Percentiles rank a stretch among this genome's conserved stretches.
These are phyloP conservation scores for Myotis myotis DNA, from an alignment of 2,797 vertebrate species.

Conservation along the genomic window DNA sequence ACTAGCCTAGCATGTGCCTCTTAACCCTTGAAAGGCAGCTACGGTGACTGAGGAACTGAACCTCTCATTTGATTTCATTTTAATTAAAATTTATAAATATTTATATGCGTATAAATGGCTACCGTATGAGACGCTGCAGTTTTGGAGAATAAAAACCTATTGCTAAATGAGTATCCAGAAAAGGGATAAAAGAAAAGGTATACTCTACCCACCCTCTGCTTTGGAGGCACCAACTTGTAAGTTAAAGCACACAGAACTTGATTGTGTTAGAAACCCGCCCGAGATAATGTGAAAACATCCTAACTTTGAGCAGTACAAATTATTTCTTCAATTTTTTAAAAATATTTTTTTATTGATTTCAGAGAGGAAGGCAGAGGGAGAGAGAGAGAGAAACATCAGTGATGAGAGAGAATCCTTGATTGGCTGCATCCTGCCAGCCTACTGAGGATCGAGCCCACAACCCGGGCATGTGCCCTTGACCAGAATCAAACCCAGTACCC, in stretches of 20 bases:
- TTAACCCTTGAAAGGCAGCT: background rate
- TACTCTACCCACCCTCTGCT: background rate
- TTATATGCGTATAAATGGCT: background rate
- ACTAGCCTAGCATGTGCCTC: background rate
- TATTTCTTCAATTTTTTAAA: background rate
- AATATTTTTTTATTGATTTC: too few relatives aligned
- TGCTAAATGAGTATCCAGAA: background rate
- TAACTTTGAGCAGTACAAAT: background rate
- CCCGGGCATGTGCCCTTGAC: too few relatives aligned
- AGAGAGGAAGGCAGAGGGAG: too few relatives aligned
- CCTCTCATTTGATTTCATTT: constrained; percentile 4
- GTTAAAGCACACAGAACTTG: background rate
- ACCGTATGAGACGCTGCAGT: background rate
- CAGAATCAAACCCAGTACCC: too few relatives aligned
- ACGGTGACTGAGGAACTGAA: background rate
- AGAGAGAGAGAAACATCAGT: too few relatives aligned
- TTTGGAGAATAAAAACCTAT: background rate
- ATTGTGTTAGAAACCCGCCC: background rate
- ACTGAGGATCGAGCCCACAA: too few relatives aligned
- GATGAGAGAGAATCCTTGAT: too few relatives aligned
- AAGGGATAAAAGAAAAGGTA: background rate
- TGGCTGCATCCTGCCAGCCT: too few relatives aligned
- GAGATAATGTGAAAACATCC: background rate
- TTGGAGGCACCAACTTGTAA: background rate
- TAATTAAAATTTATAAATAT: background rate